Conservation (phyloP, 2,113 vertebrate species). For the Procavia capensis region DNA sequence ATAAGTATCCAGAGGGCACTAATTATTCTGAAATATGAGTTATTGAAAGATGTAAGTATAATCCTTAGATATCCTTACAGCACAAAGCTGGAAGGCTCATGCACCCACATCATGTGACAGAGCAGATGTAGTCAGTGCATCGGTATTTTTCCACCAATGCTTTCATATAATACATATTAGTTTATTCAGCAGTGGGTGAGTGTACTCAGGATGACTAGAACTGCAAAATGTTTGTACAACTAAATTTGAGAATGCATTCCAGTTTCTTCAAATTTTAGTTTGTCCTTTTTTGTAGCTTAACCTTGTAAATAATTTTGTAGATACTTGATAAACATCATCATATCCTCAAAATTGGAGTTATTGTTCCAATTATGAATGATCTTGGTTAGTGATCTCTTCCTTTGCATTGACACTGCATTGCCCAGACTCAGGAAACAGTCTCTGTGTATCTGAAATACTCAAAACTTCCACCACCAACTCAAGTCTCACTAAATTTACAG, state of each 20-base stretch:
- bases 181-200: background rate
- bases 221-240: background rate
- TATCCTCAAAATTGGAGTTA: background rate
- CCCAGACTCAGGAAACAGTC: background rate
- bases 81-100: background rate
- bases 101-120: background rate
- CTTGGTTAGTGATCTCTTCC: background rate
- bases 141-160: background rate
- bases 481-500: background rate
- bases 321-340: background rate
- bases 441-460: background rate
- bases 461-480: background rate
- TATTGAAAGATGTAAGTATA: background rate
- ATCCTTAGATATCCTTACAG: conserved; percentile 18
- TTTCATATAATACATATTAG: conserved; percentile 1
- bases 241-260: background rate
- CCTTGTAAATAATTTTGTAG: background rate
- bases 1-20: background rate
- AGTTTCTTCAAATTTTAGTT: background rate
- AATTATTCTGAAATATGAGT: conserved; percentile 26
- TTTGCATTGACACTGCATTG: background rate
- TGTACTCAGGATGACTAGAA: background rate
- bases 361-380: background rate
- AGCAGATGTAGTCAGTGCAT: background rate
- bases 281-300: background rate